Evolutionary conservation across 1,140 invertebrate genomes (phyloP), one percentile per base, ranked within the genome.

Genomic region (Micrasema minimum): DNA sequence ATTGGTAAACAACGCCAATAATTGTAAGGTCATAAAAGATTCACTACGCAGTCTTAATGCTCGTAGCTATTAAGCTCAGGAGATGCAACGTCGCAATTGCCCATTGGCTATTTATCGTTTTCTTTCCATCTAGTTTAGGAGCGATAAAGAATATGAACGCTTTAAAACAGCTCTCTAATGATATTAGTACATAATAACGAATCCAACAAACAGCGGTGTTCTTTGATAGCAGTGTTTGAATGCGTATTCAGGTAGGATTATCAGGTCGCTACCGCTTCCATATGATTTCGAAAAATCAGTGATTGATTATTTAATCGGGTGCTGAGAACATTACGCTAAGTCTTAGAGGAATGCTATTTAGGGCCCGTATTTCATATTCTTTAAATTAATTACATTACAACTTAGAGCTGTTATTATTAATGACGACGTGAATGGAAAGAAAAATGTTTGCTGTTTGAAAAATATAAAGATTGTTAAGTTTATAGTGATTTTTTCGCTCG

Each of bases 231-330:
- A n/a, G n/a, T 69, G 10, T 57, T 31, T 69, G 41, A 69, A 57
- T 57, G 66, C 66, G 66, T 69, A 69, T 51, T 57, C 50, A 57
- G 53, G 66, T 59, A 69, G 66, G 66, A 31, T 38, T 55, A 43
- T 4, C 65, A 41, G 46, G 46, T 41, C 65, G 51, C 46, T 31
- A 37, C 35, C 14, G 31, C 10, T n/a, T 14, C 22, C n/a, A 43
- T 59, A 14, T 59, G 37, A 59, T 48, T 46, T 64, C 45, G 70
- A 67, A 67, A 72, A 66, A 67, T 37, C n/a, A 14, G 14, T 72
- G 70, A 72, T 72, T 72, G 70, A 72, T 72, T 59, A 57, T 64
- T 64, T 64, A 64, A 64, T 66, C 46, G 31, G 18, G 48, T 11
- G 20, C 35, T 20, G 51, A 59, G 38, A 59, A 59, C 55, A 59